Percentiles rank a stretch among this genome's conserved stretches.
phyloP scores from a whole-genome alignment of 2,888 invertebrate genomes.

The Perithous albicinctus region DNA sequence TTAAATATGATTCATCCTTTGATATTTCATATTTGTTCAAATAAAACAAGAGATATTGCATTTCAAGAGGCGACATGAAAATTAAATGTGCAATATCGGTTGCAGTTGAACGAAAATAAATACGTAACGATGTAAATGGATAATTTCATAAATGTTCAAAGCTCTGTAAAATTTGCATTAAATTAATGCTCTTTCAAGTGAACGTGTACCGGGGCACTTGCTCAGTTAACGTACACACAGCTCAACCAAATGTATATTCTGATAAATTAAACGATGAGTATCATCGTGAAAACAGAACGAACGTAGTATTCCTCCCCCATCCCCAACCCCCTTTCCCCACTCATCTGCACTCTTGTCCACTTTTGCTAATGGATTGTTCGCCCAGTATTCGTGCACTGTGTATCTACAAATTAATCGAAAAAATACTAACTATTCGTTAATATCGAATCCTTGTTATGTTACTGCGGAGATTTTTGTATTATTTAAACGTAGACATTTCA shows the following conservation, averaged over 20 bases:
- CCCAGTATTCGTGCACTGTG: neutral
- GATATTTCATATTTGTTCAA: neutral
- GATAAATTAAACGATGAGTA: constrained; percentile 59
- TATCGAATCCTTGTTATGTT: neutral
- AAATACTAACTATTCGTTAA: constrained; percentile 15
- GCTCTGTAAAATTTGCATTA: constrained; percentile 8
- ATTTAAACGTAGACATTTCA: neutral
- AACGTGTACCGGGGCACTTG: neutral
- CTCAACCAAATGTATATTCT: constrained; percentile 17
- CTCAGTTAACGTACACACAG: neutral
- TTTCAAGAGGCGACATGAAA: neutral
- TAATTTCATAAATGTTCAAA: constrained; percentile 18
- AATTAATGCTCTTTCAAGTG: constrained; percentile 35
- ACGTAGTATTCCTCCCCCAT: neutral
- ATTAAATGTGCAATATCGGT: neutral
- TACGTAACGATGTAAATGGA: neutral
- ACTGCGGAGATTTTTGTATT: neutral
- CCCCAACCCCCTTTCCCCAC: neutral
- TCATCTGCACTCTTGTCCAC: constrained; percentile 13
- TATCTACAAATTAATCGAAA: constrained; percentile 22
- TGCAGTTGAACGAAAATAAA: neutral
- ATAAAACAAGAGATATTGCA: neutral
- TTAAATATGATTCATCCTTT: neutral
- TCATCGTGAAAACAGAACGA: constrained; percentile 49
- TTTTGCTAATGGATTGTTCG: constrained; percentile 58